Evolutionary conservation across 2,113 vertebrate genomes (phyloP).

Genomic region (Bettongia penicillata): DNA sequence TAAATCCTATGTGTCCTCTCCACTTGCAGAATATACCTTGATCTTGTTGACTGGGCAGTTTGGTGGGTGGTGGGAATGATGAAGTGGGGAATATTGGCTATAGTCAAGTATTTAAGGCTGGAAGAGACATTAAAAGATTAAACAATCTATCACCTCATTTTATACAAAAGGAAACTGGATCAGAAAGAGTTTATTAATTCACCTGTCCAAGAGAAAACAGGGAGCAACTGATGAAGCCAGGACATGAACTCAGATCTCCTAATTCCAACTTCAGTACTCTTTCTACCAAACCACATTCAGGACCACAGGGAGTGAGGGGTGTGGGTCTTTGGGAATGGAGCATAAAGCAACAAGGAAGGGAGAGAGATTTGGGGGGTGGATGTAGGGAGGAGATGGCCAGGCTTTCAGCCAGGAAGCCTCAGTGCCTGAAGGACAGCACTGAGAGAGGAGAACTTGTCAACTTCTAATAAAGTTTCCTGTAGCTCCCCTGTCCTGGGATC

Average conservation of each 20-base stretch:
- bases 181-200: neutral
- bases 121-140: neutral
- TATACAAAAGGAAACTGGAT: neutral
- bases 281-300: neutral
- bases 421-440: neutral
- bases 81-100: neutral
- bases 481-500: neutral
- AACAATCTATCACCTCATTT: neutral
- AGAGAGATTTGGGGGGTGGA: neutral
- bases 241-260: neutral
- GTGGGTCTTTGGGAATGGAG: neutral
- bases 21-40: no score
- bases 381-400: no score
- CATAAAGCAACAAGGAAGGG: neutral
- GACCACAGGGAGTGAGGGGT: neutral
- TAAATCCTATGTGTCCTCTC: no score
- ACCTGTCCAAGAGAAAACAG: neutral
- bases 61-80: neutral
- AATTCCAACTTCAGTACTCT: neutral
- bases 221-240: neutral
- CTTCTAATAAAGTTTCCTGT: neutral
- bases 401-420: neutral
- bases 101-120: neutral
- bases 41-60: neutral
- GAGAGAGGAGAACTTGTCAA: neutral